Conservation (phyloP, 2,888 invertebrate species). For the Panzeria rudis region DNA sequence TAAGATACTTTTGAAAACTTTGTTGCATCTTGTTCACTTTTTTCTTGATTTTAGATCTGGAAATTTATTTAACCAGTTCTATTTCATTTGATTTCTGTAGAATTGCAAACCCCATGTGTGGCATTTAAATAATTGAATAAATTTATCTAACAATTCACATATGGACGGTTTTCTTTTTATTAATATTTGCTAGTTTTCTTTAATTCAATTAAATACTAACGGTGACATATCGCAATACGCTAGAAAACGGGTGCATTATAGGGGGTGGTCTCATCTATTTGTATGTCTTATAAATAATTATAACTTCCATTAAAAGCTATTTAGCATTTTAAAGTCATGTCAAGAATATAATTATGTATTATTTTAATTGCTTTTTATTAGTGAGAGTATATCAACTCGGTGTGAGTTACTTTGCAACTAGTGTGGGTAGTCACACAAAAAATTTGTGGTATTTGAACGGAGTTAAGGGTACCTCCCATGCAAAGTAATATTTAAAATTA, state of each 20-base stretch:
- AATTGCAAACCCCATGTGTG: constrained; percentile 7
- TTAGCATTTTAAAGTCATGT: constrained; percentile 49
- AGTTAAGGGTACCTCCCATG: too few relatives aligned
- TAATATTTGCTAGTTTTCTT: neutral
- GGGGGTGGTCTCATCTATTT: constrained; percentile 3
- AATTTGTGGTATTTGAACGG: too few relatives aligned
- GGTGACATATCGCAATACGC: constrained; percentile 61
- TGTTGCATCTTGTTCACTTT: neutral
- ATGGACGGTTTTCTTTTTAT: constrained; percentile 1
- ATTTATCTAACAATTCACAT: constrained; percentile 9
- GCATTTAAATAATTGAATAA: constrained; percentile 36
- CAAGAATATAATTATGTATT: constrained; percentile 58
- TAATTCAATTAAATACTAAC: constrained; percentile 54
- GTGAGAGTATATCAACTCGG: too few relatives aligned
- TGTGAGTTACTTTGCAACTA: too few relatives aligned
- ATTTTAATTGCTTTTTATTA: too few relatives aligned
- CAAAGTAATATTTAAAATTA: too few relatives aligned
- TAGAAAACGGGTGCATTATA: neutral
- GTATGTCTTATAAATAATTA: neutral
- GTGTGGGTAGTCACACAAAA: too few relatives aligned
- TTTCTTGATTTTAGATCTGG: neutral
- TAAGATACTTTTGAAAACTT: neutral
- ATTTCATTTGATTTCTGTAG: neutral
- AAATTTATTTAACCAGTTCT: neutral
- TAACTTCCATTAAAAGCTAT: constrained; percentile 24